phyloP scores from a whole-genome alignment of 1,140 invertebrate species.

The Drosophila santomea region DNA sequence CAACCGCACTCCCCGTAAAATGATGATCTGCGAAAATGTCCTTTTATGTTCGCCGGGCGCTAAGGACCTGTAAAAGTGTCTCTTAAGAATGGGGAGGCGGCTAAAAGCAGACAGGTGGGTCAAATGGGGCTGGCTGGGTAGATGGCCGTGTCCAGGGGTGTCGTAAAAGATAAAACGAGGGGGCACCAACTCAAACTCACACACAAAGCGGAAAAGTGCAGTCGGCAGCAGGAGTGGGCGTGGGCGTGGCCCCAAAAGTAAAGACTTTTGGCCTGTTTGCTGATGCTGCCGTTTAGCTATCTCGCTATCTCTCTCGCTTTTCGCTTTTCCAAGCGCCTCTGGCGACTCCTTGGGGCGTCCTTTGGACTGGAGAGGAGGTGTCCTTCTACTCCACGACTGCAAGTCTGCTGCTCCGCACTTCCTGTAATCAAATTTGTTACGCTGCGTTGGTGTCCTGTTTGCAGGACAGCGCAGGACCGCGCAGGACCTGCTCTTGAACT shows the following conservation, averaged over 20 bases:
- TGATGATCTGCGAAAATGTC: constrained; percentile 70
- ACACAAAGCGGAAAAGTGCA: constrained; percentile 57
- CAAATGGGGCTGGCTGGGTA: background rate
- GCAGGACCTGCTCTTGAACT: constrained; percentile 23
- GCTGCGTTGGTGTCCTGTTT: constrained; percentile 48
- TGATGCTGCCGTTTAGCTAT: constrained; percentile 56
- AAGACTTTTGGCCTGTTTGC: constrained; percentile 61
- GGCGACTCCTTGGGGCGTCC: constrained; percentile 57
- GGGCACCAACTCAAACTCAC: background rate
- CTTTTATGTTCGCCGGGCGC: constrained; percentile 57
- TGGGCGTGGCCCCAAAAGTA: constrained; percentile 6
- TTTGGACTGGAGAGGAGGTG: constrained; percentile 7
- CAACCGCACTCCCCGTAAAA: constrained; percentile 44
- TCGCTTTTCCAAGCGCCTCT: no score
- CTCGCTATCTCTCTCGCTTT: background rate
- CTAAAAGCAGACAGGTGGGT: constrained; percentile 40
- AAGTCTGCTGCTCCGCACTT: background rate
- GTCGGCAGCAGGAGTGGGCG: constrained; percentile 11
- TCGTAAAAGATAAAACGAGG: constrained; percentile 37
- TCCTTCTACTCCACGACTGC: no score
- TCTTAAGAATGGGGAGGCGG: constrained; percentile 46
- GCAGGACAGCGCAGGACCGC: background rate
- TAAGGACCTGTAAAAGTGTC: constrained; percentile 71
- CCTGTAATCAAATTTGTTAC: constrained; percentile 76
- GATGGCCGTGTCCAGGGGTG: constrained; percentile 34